Conservation (phyloP, 2,888 invertebrate species). For the Epinotia brunnichana region DNA sequence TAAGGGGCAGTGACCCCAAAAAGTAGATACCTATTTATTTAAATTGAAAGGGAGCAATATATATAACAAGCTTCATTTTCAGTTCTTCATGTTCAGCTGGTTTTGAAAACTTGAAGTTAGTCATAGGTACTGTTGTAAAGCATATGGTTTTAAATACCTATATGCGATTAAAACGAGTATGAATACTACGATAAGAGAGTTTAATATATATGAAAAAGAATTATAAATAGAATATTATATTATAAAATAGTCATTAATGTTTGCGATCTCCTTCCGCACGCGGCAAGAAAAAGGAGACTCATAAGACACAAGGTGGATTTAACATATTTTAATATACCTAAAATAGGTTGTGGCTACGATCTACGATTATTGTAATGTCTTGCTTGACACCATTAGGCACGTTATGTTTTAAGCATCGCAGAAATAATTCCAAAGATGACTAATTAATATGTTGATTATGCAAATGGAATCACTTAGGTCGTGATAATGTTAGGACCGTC, state of each 20-base stretch:
- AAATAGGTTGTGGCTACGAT: background rate
- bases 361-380: conserved; percentile 1
- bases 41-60: too few species aligned
- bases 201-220: too few species aligned
- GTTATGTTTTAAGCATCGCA: conserved; percentile 17
- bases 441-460: conserved; percentile 35
- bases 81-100: too few species aligned
- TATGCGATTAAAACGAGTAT: too few species aligned
- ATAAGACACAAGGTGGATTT: background rate
- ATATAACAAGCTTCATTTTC: too few species aligned
- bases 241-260: background rate
- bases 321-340: background rate
- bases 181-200: too few species aligned
- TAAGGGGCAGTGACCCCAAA: too few species aligned
- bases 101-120: too few species aligned
- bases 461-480: conserved; percentile 15
- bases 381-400: conserved; percentile 11
- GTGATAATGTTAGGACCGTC: background rate
- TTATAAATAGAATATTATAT: too few species aligned
- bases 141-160: too few species aligned
- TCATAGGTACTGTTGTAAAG: too few species aligned
- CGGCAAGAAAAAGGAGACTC: conserved; percentile 2
- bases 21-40: too few species aligned
- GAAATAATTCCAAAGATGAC: conserved; percentile 19
- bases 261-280: background rate